Evolutionary conservation across 2,113 vertebrate species (phyloP).

Genomic region (Corapipo altera): DNA sequence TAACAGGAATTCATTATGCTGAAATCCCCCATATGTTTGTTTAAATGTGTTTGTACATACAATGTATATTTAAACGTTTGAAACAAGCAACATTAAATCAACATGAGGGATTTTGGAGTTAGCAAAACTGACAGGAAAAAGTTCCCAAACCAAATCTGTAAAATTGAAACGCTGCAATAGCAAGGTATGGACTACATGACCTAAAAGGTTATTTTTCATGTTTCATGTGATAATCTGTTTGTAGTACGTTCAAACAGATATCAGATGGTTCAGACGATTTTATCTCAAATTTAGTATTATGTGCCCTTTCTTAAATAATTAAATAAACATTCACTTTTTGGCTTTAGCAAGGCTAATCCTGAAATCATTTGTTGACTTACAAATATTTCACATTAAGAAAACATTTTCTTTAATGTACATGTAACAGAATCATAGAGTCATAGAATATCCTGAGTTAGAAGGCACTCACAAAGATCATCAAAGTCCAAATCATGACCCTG

Average conservation of each 20-base stretch:
- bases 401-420: not conserved
- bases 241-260: not conserved
- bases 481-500: not conserved
- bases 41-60: conserved; percentile 35
- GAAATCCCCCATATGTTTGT: conserved; percentile 48
- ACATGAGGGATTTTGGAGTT: not conserved
- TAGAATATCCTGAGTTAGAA: not conserved
- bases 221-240: not conserved
- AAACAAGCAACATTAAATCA: not conserved
- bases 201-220: not conserved
- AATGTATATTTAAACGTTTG: not conserved
- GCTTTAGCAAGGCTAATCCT: not conserved
- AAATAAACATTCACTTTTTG: not conserved
- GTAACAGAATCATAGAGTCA: not conserved
- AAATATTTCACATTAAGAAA: not conserved
- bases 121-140: not conserved
- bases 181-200: not conserved
- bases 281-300: not conserved
- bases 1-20: not conserved
- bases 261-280: not conserved
- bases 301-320: not conserved
- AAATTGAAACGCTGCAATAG: not conserved
- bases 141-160: not conserved
- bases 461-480: not conserved
- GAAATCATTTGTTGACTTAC: not conserved